Percentiles rank a stretch among this genome's conserved stretches.
These are phyloP conservation scores for Sebastes paucispinis DNA, from an alignment of 2,797 vertebrate genomes.

Conservation along the genomic window DNA sequence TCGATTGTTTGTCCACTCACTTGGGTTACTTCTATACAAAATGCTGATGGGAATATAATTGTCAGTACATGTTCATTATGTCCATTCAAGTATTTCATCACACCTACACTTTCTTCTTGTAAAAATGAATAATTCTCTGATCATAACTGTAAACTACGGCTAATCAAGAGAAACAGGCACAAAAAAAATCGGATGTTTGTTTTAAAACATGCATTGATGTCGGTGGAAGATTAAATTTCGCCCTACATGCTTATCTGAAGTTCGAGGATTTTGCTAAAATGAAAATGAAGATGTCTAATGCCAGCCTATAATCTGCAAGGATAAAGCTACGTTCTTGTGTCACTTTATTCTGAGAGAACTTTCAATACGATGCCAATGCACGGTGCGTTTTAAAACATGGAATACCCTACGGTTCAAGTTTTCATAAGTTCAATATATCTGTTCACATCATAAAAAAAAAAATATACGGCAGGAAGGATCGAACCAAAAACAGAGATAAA, in stretches of 20 bases:
- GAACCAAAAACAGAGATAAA: constrained; percentile 26
- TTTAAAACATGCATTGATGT: constrained; percentile 71
- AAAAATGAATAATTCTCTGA: constrained; percentile 38
- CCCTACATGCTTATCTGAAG: constrained; percentile 65
- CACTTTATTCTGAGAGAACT: not conserved
- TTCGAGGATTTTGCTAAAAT: constrained; percentile 30
- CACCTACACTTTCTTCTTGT: not conserved
- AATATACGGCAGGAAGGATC: constrained; percentile 40
- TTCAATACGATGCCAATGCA: constrained; percentile 26
- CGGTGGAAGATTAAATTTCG: constrained; percentile 37
- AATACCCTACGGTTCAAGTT: constrained; percentile 55
- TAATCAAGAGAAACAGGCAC: constrained; percentile 68
- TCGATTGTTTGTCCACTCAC: constrained; percentile 7
- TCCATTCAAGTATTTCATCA: constrained; percentile 56
- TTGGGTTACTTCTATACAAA: constrained; percentile 50
- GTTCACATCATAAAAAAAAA: constrained; percentile 57
- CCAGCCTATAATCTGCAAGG: constrained; percentile 33
- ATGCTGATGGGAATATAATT: constrained; percentile 33
- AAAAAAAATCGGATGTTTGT: constrained; percentile 50
- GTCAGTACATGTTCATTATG: constrained; percentile 14
- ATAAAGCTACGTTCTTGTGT: constrained; percentile 31
- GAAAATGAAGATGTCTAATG: constrained; percentile 40
- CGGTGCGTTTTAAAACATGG: constrained; percentile 21
- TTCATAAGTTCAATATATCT: constrained; percentile 40
- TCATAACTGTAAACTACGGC: constrained; percentile 49